phyloP scores from a whole-genome alignment of 2,113 vertebrate genomes.

The Ramphastos sulfuratus region DNA sequence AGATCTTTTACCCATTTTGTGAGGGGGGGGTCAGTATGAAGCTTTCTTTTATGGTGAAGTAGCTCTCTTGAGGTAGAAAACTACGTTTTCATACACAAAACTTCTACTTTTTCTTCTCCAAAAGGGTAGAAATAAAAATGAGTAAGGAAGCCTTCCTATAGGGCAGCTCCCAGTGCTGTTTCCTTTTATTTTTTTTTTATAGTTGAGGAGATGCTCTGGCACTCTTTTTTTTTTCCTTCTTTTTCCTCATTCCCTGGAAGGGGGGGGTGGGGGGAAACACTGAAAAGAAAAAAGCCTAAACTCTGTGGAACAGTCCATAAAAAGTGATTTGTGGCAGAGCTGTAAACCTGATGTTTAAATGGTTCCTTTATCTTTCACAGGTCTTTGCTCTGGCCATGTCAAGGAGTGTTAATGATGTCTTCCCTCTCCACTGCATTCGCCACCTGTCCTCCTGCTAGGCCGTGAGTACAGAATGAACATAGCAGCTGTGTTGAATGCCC shows the following conservation, averaged over 20 bases:
- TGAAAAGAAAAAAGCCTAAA: neutral
- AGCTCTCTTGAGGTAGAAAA: neutral
- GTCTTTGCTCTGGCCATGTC: conserved; percentile 41
- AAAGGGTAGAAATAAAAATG: too few relatives aligned
- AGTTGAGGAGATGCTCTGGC: neutral
- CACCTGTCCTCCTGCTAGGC: conserved; percentile 73
- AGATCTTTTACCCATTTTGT: neutral
- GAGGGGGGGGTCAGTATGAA: neutral
- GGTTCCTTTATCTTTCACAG: conserved; percentile 38
- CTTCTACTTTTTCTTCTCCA: too few relatives aligned
- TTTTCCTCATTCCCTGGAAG: neutral
- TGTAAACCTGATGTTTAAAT: neutral
- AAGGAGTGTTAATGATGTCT: conserved; percentile 54
- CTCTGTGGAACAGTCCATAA: neutral
- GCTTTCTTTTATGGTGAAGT: neutral
- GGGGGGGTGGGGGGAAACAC: neutral
- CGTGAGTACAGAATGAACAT: conserved; percentile 89
- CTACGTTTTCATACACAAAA: too few relatives aligned
- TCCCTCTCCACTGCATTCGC: conserved; percentile 35
- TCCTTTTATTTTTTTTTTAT: neutral
- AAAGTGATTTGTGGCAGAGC: neutral
- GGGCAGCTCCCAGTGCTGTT: neutral
- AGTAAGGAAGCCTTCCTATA: neutral
- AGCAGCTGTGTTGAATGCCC: conserved; percentile 88
- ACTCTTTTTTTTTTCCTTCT: neutral